Conservation (phyloP, 2,797 vertebrate species). For the Labroides dimidiatus region DNA sequence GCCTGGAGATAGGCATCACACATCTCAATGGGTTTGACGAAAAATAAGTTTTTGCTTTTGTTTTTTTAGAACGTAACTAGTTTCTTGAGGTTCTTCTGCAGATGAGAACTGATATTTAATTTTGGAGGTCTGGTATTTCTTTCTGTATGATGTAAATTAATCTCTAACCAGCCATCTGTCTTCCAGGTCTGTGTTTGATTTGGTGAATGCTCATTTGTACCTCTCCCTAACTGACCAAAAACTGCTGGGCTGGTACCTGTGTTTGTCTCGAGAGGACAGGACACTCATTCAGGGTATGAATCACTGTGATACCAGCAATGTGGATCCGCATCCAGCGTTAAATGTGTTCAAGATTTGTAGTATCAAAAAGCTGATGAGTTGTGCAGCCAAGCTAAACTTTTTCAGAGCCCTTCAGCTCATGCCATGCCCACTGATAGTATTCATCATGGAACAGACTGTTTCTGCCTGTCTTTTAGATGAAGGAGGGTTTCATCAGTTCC, state of each 20-base stretch:
- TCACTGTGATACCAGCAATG: too few species aligned
- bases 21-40: neutral
- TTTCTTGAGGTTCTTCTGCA: too few species aligned
- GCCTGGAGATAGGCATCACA: neutral
- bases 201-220: slow-evolving; percentile 44
- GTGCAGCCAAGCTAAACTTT: neutral
- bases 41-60: too few species aligned
- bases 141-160: too few species aligned
- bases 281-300: slow-evolving; percentile 67
- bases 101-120: too few species aligned
- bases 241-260: slow-evolving; percentile 74
- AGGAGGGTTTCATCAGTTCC: slow-evolving; percentile 73
- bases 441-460: neutral
- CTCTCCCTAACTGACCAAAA: slow-evolving; percentile 61
- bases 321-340: too few species aligned
- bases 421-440: too few species aligned
- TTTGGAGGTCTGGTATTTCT: too few species aligned
- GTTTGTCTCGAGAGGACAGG: slow-evolving; percentile 60
- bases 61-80: too few species aligned
- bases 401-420: neutral
- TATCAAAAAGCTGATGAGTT: neutral
- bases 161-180: neutral
- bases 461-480: slow-evolving; percentile 59
- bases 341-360: too few species aligned
- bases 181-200: slow-evolving; percentile 69